These are phyloP conservation scores for Schmidtea mediterranea DNA, from an alignment of 1,140 invertebrate species.

Conservation along the genomic window DNA sequence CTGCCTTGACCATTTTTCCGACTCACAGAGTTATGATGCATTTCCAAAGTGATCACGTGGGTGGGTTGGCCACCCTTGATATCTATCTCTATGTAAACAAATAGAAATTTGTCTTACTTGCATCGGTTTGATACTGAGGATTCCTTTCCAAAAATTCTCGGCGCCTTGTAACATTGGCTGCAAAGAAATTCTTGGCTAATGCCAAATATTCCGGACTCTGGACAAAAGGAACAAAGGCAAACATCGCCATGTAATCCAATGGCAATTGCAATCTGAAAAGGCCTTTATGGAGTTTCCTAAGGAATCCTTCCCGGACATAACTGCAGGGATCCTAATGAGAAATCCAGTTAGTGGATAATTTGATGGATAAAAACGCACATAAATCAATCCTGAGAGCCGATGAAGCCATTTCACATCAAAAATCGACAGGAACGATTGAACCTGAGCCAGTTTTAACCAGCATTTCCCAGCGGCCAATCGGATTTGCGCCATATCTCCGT, in stretches of 20 bases:
- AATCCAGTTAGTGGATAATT: constrained; percentile 7
- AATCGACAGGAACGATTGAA: too few relatives aligned
- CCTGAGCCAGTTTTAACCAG: too few relatives aligned
- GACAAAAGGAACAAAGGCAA: constrained; percentile 56
- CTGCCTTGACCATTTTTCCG: too few relatives aligned
- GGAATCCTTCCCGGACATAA: constrained; percentile 63
- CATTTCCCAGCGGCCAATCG: too few relatives aligned
- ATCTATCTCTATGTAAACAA: too few relatives aligned
- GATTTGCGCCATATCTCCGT: too few relatives aligned
- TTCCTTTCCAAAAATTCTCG: constrained; percentile 52
- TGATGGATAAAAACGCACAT: neutral
- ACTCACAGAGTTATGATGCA: too few relatives aligned
- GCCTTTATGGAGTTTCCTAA: constrained; percentile 66
- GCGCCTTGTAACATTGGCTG: constrained; percentile 55
- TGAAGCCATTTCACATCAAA: too few relatives aligned
- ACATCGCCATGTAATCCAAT: constrained; percentile 82
- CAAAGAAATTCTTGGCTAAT: constrained; percentile 45
- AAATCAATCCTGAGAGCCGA: too few relatives aligned
- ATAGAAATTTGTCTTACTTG: constrained; percentile 10
- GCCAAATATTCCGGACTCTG: constrained; percentile 42
- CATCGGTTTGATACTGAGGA: constrained; percentile 12
- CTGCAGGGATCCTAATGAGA: constrained; percentile 46
- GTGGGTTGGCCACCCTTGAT: too few relatives aligned
- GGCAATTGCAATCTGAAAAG: constrained; percentile 40
- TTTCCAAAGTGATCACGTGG: too few relatives aligned